phyloP scores from a whole-genome alignment of 1,140 invertebrate genomes.

The Brevipalpus yothersi region DNA sequence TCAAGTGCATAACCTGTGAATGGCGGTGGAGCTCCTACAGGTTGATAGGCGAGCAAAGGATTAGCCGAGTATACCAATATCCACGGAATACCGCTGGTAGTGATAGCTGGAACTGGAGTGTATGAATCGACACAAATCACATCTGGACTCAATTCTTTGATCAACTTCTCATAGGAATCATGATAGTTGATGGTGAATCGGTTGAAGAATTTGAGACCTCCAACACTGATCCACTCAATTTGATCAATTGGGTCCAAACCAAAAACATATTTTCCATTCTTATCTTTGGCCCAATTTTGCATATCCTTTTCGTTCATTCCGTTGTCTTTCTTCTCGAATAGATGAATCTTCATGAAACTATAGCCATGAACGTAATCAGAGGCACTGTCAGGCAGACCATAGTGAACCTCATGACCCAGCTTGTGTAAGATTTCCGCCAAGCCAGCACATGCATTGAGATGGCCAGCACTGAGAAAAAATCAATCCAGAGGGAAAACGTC shows the following conservation, averaged over 20 bases:
- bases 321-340: neutral
- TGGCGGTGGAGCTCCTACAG: neutral
- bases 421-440: neutral
- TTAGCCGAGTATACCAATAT: neutral
- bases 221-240: neutral
- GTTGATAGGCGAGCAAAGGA: neutral
- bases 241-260: neutral
- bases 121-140: neutral
- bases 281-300: neutral
- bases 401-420: neutral
- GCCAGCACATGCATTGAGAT: conserved; percentile 5
- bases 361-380: neutral
- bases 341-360: neutral
- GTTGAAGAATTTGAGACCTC: neutral
- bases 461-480: neutral
- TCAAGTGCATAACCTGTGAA: neutral
- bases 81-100: neutral
- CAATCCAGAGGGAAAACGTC: neutral
- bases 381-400: neutral
- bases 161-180: neutral
- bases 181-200: neutral
- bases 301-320: neutral
- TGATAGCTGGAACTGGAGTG: neutral
- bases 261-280: neutral
- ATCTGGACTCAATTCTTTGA: neutral